Base-by-base conservation (phyloP, 2,797 vertebrate species). In the Ptychobarbus kaznakovi region DNA sequence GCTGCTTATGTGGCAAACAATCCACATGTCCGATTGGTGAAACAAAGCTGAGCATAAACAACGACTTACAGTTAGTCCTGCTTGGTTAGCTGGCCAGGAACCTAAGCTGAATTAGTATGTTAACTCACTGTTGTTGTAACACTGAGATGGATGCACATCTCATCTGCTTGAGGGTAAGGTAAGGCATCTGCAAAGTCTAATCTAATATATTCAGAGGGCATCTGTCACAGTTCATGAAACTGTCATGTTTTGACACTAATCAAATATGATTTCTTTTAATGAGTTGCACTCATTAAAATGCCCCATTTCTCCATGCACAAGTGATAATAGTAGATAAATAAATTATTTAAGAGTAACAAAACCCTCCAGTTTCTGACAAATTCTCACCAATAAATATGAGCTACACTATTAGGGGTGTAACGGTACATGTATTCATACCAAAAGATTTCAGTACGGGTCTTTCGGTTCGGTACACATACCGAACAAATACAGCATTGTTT, bases 141-240 rank as follows among this genome's bases (percentile, higher is more conserved):
- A 84, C 70, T 76, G 80, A 86, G 63, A 82, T 85, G 61, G 46
- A 70, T 69, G 63, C n/a, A 75, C 70, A 18, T 46, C 13, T 72
- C 38, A 79, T 63, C 51, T 72, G 44, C 81, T 81, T 85, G 61
- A 75, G 46, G 61, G 61, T 84, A 84, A 84, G 79, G 72, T 75
- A 81, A 87, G 63, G 66, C 72, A 82, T 87, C 56, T 84, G 51
- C 70, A 84, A 68, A 51, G 28, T 63, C 32, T 81, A 42, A 61
- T 86, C 72, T 77, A 49, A 66, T 44, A 80, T 65, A 66, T 35
- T 63, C 61, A 65, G 25, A 66, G 40, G 58, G 16, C 2, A 42
- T 44, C 40, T 28, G 40, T 49, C 28, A 80, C 61, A 80, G 18
- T 79, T 79, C 18, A 49, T 6, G 1, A 68, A 68, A n/a, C 3